Evolutionary conservation across 1,140 invertebrate species (phyloP), one percentile per base, ranked within the genome.

Genomic region (Aphaenogaster rudis): DNA sequence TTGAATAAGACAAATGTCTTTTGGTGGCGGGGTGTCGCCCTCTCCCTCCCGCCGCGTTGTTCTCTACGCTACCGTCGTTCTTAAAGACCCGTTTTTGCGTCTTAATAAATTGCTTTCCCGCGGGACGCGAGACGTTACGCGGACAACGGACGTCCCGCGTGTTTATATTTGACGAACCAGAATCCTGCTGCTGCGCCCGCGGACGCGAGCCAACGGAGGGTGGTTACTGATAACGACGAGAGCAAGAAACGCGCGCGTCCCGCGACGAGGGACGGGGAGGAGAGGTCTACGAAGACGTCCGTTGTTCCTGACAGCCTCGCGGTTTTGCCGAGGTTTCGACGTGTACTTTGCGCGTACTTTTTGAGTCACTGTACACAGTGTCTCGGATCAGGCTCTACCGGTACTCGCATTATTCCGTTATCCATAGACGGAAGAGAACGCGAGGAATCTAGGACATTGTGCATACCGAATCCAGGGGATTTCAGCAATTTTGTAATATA

Each of bases 1-100:
- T 93, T 93, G 91, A 93, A 93, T 92, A 92, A 93, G 91, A 93
- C 85, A 91, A 92, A 91, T 88, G 82, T 84, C 80, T 84, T 84
- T 76, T 6, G 42, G 67, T 61, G 52, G n/a, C 79, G 39, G 9
- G 39, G 28, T 72, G 42, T 15, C 48, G 17, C 11, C 42, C 6
- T 15, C 69, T 79, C 66, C 48, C 13, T 39, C n/a, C 15, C 13
- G 11, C 36, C 64, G 36, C 57, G 50, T 69, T 84, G 54, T 59
- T 54, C 71, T 71, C 33, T 45, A 15, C 81, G 13, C 21, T 54
- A 15, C 39, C 17, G 21, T 6, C 57, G 76, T 59, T 74, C 39
- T 39, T 69, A 76, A 89, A 90, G 72, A 69, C 9, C 61, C 66
- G 71, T 89, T 87, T 89, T 88, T 90, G 85, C 78, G 28, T 82